phyloP scores from a whole-genome alignment of 2,113 vertebrate species.

The Sapajus apella region DNA sequence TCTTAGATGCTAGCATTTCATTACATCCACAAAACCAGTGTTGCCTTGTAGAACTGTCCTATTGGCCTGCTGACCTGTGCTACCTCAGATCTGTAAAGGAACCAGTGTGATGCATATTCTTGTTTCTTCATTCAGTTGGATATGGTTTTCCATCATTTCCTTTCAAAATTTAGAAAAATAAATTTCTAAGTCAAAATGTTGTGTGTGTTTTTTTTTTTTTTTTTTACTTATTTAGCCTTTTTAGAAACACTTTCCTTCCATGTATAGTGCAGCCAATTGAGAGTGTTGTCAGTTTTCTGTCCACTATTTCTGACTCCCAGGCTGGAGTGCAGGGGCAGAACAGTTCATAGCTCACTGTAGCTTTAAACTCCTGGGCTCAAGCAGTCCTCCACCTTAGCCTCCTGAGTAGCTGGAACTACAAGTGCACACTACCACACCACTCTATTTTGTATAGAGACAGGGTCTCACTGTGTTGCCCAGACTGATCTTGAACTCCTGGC shows the following conservation, averaged over 20 bases:
- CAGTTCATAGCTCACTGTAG: no score
- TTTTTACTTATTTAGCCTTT: not conserved
- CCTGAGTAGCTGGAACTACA: no score
- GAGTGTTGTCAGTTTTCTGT: slow-evolving; percentile 25
- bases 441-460: no score
- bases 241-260: slow-evolving; percentile 27
- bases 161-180: slow-evolving; percentile 36
- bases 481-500: no score
- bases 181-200: not conserved
- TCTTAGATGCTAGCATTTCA: not conserved
- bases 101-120: not conserved
- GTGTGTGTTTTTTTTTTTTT: not conserved
- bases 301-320: not conserved
- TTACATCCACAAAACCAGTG: not conserved
- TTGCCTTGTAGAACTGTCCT: slow-evolving; percentile 52
- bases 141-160: slow-evolving; percentile 28
- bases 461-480: no score
- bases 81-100: slow-evolving; percentile 2
- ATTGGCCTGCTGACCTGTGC: not conserved
- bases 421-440: no score
- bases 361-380: no score
- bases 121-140: not conserved
- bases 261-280: not conserved
- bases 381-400: no score
- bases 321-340: no score